Conservation (phyloP, 2,113 vertebrate genomes). For the Dicaeum eximium region DNA sequence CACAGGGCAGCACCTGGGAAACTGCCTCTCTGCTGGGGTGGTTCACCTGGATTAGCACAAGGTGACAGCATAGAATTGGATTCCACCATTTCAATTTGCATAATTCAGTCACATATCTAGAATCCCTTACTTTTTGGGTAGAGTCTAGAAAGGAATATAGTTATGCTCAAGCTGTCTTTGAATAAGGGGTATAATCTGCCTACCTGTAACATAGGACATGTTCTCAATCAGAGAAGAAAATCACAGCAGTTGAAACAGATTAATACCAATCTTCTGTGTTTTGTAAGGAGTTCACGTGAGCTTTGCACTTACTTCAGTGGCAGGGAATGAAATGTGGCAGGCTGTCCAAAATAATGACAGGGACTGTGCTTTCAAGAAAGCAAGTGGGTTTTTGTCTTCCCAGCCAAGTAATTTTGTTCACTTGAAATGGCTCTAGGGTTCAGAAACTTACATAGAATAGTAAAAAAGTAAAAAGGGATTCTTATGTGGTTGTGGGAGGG, state of each 20-base stretch:
- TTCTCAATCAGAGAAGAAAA: neutral
- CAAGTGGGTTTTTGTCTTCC: neutral
- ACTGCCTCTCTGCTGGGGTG: neutral
- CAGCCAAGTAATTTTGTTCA: neutral
- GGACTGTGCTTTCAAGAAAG: neutral
- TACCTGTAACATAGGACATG: neutral
- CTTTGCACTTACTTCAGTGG: neutral
- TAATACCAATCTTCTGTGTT: neutral
- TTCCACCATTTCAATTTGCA: neutral
- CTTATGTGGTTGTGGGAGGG: accelerated
- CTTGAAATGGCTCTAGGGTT: neutral
- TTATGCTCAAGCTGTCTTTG: neutral
- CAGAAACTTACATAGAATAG: neutral
- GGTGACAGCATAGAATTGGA: neutral
- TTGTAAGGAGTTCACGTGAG: neutral
- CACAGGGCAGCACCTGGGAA: neutral
- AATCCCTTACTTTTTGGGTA: neutral
- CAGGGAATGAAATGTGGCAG: neutral
- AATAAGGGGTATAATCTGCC: neutral
- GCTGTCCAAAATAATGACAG: neutral
- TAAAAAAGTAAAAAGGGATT: neutral
- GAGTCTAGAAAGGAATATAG: neutral
- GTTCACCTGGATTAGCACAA: neutral
- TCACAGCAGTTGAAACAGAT: neutral
- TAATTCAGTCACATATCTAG: neutral